Evolutionary conservation across 2,797 vertebrate genomes (phyloP), one percentile per base, ranked within the genome.

Genomic region (Coracias cyanogaster): DNA sequence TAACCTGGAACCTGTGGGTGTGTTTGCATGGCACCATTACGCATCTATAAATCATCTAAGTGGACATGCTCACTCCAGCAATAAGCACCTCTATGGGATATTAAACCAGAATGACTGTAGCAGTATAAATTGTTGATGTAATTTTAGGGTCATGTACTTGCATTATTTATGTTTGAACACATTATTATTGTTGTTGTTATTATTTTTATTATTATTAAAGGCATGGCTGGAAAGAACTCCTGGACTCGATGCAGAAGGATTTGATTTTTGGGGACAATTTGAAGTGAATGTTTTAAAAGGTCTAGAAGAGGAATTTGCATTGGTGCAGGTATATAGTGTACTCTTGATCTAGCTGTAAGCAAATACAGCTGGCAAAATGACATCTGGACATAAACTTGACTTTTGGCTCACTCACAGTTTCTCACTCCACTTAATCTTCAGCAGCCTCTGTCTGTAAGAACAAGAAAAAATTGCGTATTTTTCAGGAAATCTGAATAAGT

Each of bases 201-300:
- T 95, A 4, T 10, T 21, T 2, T 25, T 74, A 72, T 77, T 95
- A 51, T 52, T 97, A 8, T 86, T 97, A 90, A 92, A 99, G 99
- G 98, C 99, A 96, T 99, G 99, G 99, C 98, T 99, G 94, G 99
- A 99, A 98, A 99, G 99, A 98, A 99, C 99, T 79, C 99, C 99
- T 0, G 99, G 99, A 67, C 98, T 99, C 35, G 98, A 99, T 25
- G 97, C 89, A 54, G 98, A 99, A 83, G 99, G 98, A 90, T 99
- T 99, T 98, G 98, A 99, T 97, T 99, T 99, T 97, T 99, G 99
- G 99, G 98, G 98, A 73, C 98, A 98, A 96, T 97, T 99, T 92
- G 98, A 99, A 98, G 97, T 97, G 89, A 99, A 99, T 96, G 98
- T 99, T 89, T 97, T 98, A 93, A 98, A 98, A 94, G 99, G 99